Base-by-base conservation (phyloP, 2,113 vertebrate species). In the Brachyistius frenatus region DNA sequence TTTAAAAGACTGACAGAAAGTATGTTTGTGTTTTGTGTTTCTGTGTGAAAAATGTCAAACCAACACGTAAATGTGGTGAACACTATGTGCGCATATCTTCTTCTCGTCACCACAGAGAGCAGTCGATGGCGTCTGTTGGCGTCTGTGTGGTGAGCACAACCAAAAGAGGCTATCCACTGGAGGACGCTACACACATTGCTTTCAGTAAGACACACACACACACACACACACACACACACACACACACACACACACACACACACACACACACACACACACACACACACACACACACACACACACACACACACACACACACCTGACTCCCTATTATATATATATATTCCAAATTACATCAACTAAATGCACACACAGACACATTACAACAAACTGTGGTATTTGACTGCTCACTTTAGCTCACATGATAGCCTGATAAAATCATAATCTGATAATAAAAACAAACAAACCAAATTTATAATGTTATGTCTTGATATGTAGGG, bases 181-280 rank as follows among this genome's bases (percentile, higher is more conserved):
- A 97, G 78, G 98, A 99, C 16, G 97, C 97, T 5, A 97, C 97
- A 33, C 98, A 99, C 93, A 99, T 99, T 63, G 96, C 97, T 3
- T 93, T 99, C 81, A 96, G 98, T 99, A 94, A 96, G 96, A 55
- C 53, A 15, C 16, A 44, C 5, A 41, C 5, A 41, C 39, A 7
- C 39, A 41, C 39, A 41, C 6, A 7, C 6, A 6, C 2, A 41
- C 39, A 3, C 3, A 3, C 6, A 41, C 2, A 41, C 2, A 0
- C 5, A 41, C 39, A n/a, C n/a, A n/a, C n/a, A n/a, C n/a, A 23
- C 23, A 23, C 23, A 5, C 44, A 46, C 44, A 46, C 7, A 5
- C 5, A 7, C 39, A 41, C 39, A 41, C 6, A 7, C 6, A 6
- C 2, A 41, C 39, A 3, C 3, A 3, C 6, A 41, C 2, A 55